phyloP scores from a whole-genome alignment of 2,113 vertebrate species.

The Passer montanus region DNA sequence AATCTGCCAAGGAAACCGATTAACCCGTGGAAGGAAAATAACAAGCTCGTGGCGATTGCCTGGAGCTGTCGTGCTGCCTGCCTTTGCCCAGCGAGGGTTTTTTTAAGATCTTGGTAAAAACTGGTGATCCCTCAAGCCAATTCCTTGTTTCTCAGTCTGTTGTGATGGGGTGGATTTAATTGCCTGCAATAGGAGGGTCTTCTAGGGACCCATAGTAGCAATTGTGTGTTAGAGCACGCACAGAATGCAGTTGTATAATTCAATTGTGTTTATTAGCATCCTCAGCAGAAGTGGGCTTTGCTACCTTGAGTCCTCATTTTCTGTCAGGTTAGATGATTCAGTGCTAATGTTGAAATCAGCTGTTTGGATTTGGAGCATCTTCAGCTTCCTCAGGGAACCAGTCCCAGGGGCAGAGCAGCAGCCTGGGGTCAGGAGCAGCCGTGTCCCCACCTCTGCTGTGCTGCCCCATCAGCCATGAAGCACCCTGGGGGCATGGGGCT shows the following conservation, averaged over 20 bases:
- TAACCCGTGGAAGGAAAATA: neutral
- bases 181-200: neutral
- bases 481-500: accelerated
- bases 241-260: neutral
- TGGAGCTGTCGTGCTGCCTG: neutral
- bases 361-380: neutral
- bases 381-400: neutral
- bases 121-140: neutral
- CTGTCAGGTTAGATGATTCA: neutral
- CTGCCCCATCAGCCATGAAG: accelerated
- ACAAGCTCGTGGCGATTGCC: accelerated
- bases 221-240: neutral
- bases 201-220: neutral
- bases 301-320: neutral
- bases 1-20: slow-evolving; percentile 13
- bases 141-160: neutral
- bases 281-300: neutral
- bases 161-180: neutral
- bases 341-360: neutral
- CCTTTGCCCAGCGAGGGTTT: neutral
- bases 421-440: neutral
- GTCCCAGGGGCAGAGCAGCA: neutral
- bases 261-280: neutral
- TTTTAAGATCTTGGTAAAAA: neutral
- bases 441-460: neutral